These are phyloP conservation scores for Nyctibius bracteatus DNA, from an alignment of 2,113 vertebrate species.

Conservation along the genomic window DNA sequence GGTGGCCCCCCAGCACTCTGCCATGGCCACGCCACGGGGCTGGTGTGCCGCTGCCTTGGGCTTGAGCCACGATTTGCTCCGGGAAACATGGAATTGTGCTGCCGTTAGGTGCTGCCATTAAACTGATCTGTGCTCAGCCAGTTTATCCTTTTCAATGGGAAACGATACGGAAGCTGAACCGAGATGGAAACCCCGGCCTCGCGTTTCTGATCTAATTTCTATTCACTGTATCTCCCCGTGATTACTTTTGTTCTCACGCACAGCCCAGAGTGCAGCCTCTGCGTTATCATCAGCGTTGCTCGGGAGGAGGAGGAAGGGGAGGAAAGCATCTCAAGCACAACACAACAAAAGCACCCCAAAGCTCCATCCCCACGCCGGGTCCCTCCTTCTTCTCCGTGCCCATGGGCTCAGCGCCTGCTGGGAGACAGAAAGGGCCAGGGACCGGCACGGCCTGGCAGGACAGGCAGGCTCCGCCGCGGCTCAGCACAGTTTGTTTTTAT, in stretches of 20 bases:
- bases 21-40: accelerated
- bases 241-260: constrained; percentile 43
- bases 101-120: constrained; percentile 42
- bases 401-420: not conserved
- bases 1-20: not conserved
- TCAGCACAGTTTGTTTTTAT: constrained; percentile 42
- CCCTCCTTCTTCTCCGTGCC: not conserved
- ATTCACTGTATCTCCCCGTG: not conserved
- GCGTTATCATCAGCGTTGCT: not conserved
- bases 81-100: not conserved
- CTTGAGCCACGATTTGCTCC: not conserved
- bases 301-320: not conserved
- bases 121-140: constrained; percentile 41
- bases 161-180: not conserved
- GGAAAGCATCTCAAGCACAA: not conserved
- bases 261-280: constrained; percentile 2
- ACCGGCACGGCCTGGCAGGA: not conserved
- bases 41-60: not conserved
- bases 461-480: not conserved
- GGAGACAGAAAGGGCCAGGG: not conserved
- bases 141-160: constrained; percentile 20
- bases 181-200: constrained; percentile 23
- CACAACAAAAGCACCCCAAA: not conserved
- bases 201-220: constrained; percentile 1
- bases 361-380: accelerated